These are phyloP conservation scores for Pandemis heparana DNA, from an alignment of 2,888 invertebrate species.

Conservation along the genomic window DNA sequence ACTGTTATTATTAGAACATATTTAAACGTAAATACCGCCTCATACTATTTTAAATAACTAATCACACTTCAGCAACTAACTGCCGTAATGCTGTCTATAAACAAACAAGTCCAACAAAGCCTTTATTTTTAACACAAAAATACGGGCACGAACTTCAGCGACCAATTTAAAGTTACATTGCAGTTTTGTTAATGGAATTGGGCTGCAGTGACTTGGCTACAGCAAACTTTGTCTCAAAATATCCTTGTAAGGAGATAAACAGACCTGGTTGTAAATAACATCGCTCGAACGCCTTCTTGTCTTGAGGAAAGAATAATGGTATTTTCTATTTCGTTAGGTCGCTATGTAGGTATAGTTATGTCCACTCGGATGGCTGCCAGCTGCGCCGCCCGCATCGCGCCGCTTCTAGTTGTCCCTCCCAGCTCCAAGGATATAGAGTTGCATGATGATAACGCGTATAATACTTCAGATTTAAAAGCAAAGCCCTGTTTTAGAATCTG, in stretches of 20 bases:
- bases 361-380: conserved; percentile 81
- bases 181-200: conserved; percentile 44
- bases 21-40: background rate
- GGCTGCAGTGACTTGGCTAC: conserved; percentile 41
- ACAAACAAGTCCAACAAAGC: conserved; percentile 19
- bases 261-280: conserved; percentile 80
- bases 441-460: conserved; percentile 45
- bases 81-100: conserved; percentile 1
- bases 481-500: background rate
- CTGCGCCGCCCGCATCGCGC: conserved; percentile 66
- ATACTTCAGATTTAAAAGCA: background rate
- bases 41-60: background rate
- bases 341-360: conserved; percentile 74
- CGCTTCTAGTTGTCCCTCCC: conserved; percentile 64
- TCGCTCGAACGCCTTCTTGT: conserved; percentile 82
- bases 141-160: conserved; percentile 33
- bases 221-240: conserved; percentile 48
- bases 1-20: background rate
- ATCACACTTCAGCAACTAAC: background rate
- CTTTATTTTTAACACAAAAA: conserved; percentile 29
- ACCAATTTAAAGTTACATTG: conserved; percentile 41
- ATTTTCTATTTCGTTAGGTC: conserved; percentile 84
- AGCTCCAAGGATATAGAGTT: conserved; percentile 66
- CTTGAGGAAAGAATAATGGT: conserved; percentile 81
- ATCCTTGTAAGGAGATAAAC: conserved; percentile 72